Evolutionary conservation across 1,140 invertebrate species (phyloP), one percentile per base, ranked within the genome.

Genomic region (Anoplophora glabripennis): DNA sequence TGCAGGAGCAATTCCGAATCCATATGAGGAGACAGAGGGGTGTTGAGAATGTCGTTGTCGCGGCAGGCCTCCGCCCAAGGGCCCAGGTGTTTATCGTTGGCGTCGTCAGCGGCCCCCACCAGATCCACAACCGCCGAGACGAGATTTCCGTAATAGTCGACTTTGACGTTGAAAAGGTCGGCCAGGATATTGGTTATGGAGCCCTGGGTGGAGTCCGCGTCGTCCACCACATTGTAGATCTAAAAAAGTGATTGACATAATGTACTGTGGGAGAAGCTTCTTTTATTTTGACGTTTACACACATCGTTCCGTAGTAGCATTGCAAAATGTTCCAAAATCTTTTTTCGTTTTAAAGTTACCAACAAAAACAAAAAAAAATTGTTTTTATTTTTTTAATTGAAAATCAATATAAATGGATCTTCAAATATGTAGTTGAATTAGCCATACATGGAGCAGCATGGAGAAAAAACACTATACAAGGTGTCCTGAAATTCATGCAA

Each of bases 11-110:
- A 78, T 72, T 94, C 92, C 69, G 86, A 82, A 64, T 90, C 86
- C 72, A 94, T 87, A 69, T 89, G 92, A 1, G 93, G 92, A 57
- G 90, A 90, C 0, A 96, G 78, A 21, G 93, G 93, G 44, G 91
- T 93, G 76, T 94, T 94, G 62, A 82, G 78, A 15, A 95, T 85
- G 40, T 79, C 80, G 77, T 90, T 86, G 63, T 79, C 78, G 58
- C 84, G 81, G 74, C 92, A 95, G 44, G 89, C 84, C 69, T 88
- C 87, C 4, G 91, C 92, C 93, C 93, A 96, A 7, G 92, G 92
- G 0, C 82, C 84, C 78, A 94, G 83, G 75, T 95, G 93, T 73
- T 94, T 94, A 72, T 95, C 93, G 76, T 95, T 95, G 0, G 91
- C 90, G 67, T 95, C 92, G 61, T 93, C 90, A 0, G 92, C 88